These are phyloP conservation scores for Nannoperca obscura DNA, from an alignment of 2,797 vertebrate genomes.

Conservation along the genomic window DNA sequence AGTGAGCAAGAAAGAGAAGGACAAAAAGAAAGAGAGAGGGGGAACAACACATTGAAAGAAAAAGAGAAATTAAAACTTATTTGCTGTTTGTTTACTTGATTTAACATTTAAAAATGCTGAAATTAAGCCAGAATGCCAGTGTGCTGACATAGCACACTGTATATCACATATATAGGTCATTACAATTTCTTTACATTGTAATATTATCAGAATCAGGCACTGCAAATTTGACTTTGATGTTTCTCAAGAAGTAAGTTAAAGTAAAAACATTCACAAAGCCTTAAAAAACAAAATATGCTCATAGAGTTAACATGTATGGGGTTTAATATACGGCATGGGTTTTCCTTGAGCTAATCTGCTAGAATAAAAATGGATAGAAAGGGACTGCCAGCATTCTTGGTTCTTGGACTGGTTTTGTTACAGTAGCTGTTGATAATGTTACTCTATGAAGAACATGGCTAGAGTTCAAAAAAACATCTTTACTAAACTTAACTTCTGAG, in stretches of 20 bases:
- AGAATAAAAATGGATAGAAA: neutral
- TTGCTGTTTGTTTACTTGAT: conserved; percentile 9
- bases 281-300: neutral
- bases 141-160: conserved; percentile 2
- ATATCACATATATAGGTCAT: neutral
- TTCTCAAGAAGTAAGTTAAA: neutral
- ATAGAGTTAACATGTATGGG: neutral
- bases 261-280: neutral
- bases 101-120: conserved; percentile 27
- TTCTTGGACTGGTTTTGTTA: neutral
- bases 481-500: neutral
- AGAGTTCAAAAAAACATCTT: neutral
- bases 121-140: conserved; percentile 16
- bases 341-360: neutral
- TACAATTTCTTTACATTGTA: neutral
- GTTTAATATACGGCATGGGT: neutral
- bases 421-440: neutral
- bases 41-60: neutral
- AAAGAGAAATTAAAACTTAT: conserved; percentile 1
- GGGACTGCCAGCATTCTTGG: neutral
- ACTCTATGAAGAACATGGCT: neutral
- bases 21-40: neutral
- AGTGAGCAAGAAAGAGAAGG: neutral
- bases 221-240: neutral
- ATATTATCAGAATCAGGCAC: neutral